Conservation (phyloP, 2,113 vertebrate species). For the Tor tambroides region DNA sequence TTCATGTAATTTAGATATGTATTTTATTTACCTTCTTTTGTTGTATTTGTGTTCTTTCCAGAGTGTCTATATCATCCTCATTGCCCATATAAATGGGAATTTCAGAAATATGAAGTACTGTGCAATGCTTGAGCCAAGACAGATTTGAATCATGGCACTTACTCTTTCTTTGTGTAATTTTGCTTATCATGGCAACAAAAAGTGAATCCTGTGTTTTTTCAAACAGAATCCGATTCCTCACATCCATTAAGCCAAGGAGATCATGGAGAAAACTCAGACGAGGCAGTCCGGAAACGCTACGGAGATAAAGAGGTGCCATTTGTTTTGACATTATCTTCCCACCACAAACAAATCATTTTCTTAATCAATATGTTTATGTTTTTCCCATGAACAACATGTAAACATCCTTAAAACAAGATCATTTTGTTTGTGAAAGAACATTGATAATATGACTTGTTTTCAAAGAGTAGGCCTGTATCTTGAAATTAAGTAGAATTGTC, state of each 20-base stretch:
- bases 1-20: neutral
- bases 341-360: neutral
- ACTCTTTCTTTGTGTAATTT: constrained; percentile 14
- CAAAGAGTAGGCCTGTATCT: neutral
- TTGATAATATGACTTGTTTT: neutral
- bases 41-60: constrained; percentile 27
- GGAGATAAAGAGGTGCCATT: constrained; percentile 94
- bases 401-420: constrained; percentile 16
- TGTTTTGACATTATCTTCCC: neutral
- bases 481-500: neutral
- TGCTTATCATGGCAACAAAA: constrained; percentile 12
- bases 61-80: constrained; percentile 22
- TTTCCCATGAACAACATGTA: neutral
- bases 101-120: neutral
- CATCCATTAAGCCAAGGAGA: constrained; percentile 85
- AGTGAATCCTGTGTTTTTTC: constrained; percentile 65
- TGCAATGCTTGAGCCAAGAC: neutral
- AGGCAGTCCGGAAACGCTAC: constrained; percentile 86
- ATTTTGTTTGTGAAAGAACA: neutral
- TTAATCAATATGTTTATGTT: constrained; percentile 1
- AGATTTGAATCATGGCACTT: constrained; percentile 1
- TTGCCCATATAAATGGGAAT: neutral
- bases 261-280: constrained; percentile 89
- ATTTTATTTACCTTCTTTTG: neutral
- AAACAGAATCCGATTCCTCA: constrained; percentile 91